phyloP scores from a whole-genome alignment of 2,888 invertebrate genomes.

The Agonum fuliginosum region DNA sequence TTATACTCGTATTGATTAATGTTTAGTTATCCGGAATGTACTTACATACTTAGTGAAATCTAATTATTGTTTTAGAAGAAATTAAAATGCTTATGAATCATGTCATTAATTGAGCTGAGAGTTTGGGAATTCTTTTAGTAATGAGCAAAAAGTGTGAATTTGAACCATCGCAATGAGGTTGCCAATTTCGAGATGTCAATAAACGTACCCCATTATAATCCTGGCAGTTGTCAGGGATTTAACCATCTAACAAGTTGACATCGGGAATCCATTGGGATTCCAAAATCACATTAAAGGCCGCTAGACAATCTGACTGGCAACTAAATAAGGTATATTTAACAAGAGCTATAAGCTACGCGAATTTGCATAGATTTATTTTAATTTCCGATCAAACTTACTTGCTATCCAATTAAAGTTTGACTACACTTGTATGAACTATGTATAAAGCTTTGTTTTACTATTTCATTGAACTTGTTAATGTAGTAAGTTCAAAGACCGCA shows the following conservation, averaged over 20 bases:
- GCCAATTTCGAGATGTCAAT: conserved; percentile 2
- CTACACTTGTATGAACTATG: background rate
- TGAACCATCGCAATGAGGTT: too few species aligned
- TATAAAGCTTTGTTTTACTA: conserved; percentile 10
- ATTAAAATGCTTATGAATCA: too few species aligned
- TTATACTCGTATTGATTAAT: too few species aligned
- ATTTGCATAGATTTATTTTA: conserved; percentile 29
- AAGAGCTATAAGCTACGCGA: background rate
- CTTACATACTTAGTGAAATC: too few species aligned
- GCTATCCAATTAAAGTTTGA: conserved; percentile 15
- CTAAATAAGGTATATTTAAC: conserved; percentile 11
- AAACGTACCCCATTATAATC: conserved; percentile 14
- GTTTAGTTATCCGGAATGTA: too few species aligned
- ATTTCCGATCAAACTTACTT: conserved; percentile 16
- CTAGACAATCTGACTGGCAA: conserved; percentile 30
- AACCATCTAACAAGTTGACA: conserved; percentile 31
- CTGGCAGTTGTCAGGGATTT: conserved; percentile 34
- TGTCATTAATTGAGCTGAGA: too few species aligned
- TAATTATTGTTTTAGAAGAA: too few species aligned
- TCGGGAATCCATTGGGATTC: conserved; percentile 27
- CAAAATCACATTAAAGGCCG: conserved; percentile 33
- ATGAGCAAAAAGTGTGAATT: too few species aligned
- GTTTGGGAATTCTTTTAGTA: too few species aligned
- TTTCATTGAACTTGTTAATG: too few species aligned
- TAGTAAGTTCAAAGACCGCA: too few species aligned